Evolutionary conservation across 53 echinoderm and acorn worm genomes (phyloP).

Genomic region (Crossaster papposus): DNA sequence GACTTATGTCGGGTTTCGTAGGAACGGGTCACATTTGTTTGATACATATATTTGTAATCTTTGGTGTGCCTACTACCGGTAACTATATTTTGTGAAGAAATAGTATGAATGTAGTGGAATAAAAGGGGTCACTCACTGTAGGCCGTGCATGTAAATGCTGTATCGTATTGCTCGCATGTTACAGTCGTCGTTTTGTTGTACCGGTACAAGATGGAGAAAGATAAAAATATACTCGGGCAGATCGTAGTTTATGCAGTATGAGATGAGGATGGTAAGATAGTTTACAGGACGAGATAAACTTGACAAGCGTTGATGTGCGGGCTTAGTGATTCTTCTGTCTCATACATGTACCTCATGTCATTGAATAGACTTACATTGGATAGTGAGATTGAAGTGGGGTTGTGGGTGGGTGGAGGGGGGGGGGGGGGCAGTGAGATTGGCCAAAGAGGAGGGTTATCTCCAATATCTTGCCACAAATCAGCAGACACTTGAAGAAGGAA

Average conservation of each 20-base stretch:
- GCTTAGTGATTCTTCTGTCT: not conserved
- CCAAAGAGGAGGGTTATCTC: not conserved
- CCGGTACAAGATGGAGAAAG: not conserved
- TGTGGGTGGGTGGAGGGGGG: not conserved
- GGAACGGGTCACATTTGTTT: too few species aligned
- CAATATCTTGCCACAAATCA: conserved; percentile 14
- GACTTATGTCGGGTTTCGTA: too few species aligned
- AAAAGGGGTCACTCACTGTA: too few species aligned
- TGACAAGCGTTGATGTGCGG: conserved; percentile 7
- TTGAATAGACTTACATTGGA: not conserved
- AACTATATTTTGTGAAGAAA: too few species aligned
- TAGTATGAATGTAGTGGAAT: too few species aligned
- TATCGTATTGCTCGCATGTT: not conserved
- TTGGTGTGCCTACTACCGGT: too few species aligned
- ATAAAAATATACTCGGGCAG: not conserved
- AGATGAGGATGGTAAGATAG: not conserved
- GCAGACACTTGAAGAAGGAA: not conserved
- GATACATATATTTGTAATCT: too few species aligned
- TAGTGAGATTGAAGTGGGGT: not conserved
- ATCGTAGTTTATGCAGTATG: not conserved
- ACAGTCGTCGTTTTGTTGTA: not conserved
- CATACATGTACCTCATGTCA: not conserved
- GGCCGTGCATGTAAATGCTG: not conserved
- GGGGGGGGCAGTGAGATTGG: not conserved
- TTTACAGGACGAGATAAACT: not conserved